Conservation (phyloP, 2,888 invertebrate species). For the Aspidiotus rigidus region DNA sequence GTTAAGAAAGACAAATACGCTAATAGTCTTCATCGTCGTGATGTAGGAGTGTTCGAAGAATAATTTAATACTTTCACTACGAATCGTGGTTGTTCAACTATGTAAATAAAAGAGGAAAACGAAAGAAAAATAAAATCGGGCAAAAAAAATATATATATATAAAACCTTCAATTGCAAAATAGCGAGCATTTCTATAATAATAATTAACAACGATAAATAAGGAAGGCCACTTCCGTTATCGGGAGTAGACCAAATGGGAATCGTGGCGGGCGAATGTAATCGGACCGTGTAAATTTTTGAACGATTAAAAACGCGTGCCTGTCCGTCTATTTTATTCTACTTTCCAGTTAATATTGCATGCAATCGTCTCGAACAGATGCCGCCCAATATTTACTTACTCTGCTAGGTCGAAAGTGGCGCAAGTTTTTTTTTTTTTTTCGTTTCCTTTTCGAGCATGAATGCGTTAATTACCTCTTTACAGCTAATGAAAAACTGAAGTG, state of each 20-base stretch:
- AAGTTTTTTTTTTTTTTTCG: too few relatives aligned
- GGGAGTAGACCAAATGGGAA: background rate
- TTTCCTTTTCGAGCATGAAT: too few relatives aligned
- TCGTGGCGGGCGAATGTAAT: background rate
- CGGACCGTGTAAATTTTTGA: slow-evolving; percentile 2
- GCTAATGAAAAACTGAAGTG: too few relatives aligned
- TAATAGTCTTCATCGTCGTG: background rate
- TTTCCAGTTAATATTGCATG: background rate
- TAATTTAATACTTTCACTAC: slow-evolving; percentile 3
- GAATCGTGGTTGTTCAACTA: background rate
- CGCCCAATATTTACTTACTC: background rate
- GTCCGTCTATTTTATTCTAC: background rate
- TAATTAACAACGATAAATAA: background rate
- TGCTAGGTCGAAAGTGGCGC: too few relatives aligned
- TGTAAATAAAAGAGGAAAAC: background rate
- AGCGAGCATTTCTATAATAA: background rate
- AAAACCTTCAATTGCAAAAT: background rate
- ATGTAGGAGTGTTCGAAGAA: slow-evolving; percentile 2
- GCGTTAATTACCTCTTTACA: too few relatives aligned
- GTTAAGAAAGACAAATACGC: too few relatives aligned
- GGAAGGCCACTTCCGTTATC: background rate
- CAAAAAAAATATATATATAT: too few relatives aligned
- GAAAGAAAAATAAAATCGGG: background rate
- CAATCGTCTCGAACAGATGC: background rate
- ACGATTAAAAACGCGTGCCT: background rate